Evolutionary conservation across 1,140 invertebrate genomes (phyloP).

Genomic region (Drosophila chauvacae): DNA sequence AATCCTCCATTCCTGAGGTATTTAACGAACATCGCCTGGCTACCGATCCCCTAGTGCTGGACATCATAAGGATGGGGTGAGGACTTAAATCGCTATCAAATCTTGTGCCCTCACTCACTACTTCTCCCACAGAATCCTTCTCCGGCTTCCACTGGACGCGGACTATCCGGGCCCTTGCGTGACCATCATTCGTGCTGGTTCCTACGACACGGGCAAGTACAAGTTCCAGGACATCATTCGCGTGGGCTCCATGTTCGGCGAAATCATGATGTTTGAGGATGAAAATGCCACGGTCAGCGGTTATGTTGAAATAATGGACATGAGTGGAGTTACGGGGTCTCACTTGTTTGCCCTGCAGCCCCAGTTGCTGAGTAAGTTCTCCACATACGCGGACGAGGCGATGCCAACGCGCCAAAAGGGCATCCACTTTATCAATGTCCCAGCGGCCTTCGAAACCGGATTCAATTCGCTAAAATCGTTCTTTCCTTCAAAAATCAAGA

Average conservation of each 20-base stretch:
- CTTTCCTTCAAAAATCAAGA: conserved; percentile 75
- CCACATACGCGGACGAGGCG: conserved; percentile 86
- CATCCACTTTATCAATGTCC: conserved; percentile 86
- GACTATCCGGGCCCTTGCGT: conserved; percentile 83
- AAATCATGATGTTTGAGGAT: conserved; percentile 84
- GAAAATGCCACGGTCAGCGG: conserved; percentile 80
- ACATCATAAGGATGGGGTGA: conserved; percentile 86
- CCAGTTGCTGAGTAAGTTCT: conserved; percentile 85
- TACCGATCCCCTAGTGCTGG: conserved; percentile 76
- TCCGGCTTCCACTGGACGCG: conserved; percentile 64
- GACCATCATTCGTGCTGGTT: conserved; percentile 83
- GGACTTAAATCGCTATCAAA: conserved; percentile 2
- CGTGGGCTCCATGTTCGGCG: conserved; percentile 79
- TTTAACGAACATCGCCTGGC: conserved; percentile 80
- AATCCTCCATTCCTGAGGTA: conserved; percentile 87
- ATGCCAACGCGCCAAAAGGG: conserved; percentile 86
- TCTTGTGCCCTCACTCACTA: not conserved
- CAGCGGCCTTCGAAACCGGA: conserved; percentile 85
- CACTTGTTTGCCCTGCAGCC: conserved; percentile 86
- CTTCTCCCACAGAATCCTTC: conserved; percentile 49
- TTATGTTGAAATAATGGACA: conserved; percentile 84
- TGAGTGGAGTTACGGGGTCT: conserved; percentile 82
- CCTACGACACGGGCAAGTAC: conserved; percentile 72
- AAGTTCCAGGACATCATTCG: conserved; percentile 80
- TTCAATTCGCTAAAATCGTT: conserved; percentile 85